These are phyloP conservation scores for Streptopelia turtur DNA, from an alignment of 2,797 vertebrate genomes.

Conservation along the genomic window DNA sequence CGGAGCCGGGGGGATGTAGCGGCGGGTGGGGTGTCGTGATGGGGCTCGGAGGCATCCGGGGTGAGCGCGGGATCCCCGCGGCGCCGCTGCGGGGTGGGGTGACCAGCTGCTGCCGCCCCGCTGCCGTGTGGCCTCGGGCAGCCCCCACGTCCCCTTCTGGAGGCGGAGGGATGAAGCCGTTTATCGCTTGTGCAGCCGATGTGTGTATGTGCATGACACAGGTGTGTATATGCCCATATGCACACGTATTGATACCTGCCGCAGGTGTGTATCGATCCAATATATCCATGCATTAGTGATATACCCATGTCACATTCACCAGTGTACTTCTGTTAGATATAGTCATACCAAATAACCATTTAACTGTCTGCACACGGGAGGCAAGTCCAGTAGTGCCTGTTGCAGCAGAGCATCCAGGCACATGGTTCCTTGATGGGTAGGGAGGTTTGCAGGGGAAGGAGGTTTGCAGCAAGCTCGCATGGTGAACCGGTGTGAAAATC, in stretches of 20 bases:
- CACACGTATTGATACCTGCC: rapidly evolving
- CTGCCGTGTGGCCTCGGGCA: not conserved
- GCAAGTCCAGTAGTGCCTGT: not conserved
- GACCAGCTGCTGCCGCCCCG: no score
- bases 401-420: not conserved
- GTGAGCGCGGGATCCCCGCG: not conserved
- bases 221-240: rapidly evolving
- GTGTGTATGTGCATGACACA: rapidly evolving
- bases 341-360: rapidly evolving
- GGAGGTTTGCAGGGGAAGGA: not conserved
- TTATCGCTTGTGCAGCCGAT: not conserved
- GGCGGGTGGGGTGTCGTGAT: not conserved
- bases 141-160: not conserved
- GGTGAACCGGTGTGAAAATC: not conserved
- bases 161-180: not conserved
- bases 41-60: not conserved
- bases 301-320: rapidly evolving
- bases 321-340: rapidly evolving
- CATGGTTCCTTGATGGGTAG: not conserved
- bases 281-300: rapidly evolving
- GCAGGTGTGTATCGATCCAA: rapidly evolving
- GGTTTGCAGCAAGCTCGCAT: rapidly evolving
- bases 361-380: rapidly evolving
- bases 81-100: not conserved
- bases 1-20: not conserved